Base-by-base conservation (phyloP, 2,113 vertebrate species). In the Raja brachyura region DNA sequence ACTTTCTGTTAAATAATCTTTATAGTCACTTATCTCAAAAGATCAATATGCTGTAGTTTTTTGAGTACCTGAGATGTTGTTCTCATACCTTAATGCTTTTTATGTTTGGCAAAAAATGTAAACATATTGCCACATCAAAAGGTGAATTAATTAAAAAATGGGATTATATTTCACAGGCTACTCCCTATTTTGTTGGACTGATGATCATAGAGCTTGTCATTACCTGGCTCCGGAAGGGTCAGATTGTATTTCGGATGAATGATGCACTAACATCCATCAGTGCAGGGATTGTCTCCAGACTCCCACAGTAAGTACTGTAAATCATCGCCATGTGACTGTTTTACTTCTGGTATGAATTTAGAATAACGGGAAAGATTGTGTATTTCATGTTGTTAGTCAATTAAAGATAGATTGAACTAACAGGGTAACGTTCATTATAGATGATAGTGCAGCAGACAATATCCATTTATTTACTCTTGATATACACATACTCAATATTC, bases 261-360 rank as follows among this genome's bases (percentile, higher is more conserved):
- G 97, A 98, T 93, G 96, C 96, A 93, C 94, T 98, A 94, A 97
- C 97, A 93, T 98, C 97, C 81, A 0, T 99, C 70, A 97, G 97
- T 39, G 95, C 97, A 4, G 98, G 98, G 5, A 96, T 99, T 94
- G 93, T 98, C 88, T 98, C 98, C 94, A 96, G 94, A 94, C 95
- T 99, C 83, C 98, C 98, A 28, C 85, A 95, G 98, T 98, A 95
- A 98, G 97, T 97, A 90, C 81, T 22, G 0, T 0, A 66, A 2
- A 93, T 93, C 22, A 33, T 70, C 88, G 33, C 20, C n/a, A 25
- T 73, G 0, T 73, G 39, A 22, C 20, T 70, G 33, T 28, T 68
- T 73, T 86, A 48, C 39, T 14, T 77, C 48, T 25, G 66, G 33
- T 48, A 31, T 73, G 39, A 2, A 13, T 70, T 70, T 70, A 20